phyloP scores from a whole-genome alignment of 2,888 invertebrate species.

The Steinernema scapterisci region DNA sequence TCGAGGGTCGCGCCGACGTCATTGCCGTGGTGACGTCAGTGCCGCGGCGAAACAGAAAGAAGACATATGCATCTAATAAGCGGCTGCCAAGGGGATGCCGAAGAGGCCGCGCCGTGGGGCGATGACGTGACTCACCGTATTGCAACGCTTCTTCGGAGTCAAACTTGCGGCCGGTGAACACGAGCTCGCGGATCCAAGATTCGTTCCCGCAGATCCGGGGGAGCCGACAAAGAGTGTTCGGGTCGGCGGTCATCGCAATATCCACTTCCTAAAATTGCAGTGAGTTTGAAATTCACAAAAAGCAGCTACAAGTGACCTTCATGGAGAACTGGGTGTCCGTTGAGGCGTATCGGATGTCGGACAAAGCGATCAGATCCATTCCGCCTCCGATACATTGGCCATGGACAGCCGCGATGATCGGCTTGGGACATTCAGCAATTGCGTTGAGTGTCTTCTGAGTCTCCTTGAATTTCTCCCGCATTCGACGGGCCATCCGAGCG shows the following conservation, averaged over 20 bases:
- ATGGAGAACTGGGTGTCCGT: conserved; percentile 88
- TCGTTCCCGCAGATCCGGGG: conserved; percentile 87
- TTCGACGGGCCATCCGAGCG: conserved; percentile 5
- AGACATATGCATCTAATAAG: neutral
- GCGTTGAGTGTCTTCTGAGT: conserved; percentile 3
- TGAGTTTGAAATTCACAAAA: neutral
- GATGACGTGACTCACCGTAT: conserved; percentile 36
- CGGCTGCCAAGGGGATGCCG: neutral
- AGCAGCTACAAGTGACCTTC: conserved; percentile 72
- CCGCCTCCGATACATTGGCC: conserved; percentile 88
- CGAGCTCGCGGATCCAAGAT: conserved; percentile 84
- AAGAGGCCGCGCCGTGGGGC: too few species aligned
- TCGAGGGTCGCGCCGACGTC: too few species aligned
- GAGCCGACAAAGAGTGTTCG: conserved; percentile 87
- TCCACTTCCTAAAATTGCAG: conserved; percentile 73
- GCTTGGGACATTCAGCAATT: conserved; percentile 78
- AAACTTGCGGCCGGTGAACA: conserved; percentile 83
- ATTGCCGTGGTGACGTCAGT: neutral
- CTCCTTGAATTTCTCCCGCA: conserved; percentile 11
- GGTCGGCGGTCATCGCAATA: conserved; percentile 88
- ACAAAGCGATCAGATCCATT: conserved; percentile 82
- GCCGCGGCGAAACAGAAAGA: neutral
- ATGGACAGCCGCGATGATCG: conserved; percentile 86
- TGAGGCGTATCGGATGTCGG: conserved; percentile 89
- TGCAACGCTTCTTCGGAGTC: conserved; percentile 70